phyloP scores from a whole-genome alignment of 2,888 invertebrate species.

The Biston betularia region DNA sequence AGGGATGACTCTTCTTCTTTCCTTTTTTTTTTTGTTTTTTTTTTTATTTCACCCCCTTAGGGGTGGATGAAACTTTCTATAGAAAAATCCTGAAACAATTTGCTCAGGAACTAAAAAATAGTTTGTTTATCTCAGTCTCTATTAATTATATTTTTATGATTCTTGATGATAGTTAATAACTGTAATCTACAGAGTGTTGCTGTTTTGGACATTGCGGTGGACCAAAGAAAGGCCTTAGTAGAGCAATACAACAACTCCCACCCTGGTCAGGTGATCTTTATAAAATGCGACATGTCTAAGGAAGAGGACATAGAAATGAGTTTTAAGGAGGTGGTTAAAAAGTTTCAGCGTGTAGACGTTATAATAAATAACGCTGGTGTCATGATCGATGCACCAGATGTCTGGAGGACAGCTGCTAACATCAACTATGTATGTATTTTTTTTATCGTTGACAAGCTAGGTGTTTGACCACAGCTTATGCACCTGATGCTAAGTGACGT shows the following conservation, averaged over 20 bases:
- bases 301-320: conserved; percentile 47
- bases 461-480: no score
- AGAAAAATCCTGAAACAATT: no score
- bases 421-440: conserved; percentile 50
- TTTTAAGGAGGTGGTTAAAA: conserved; percentile 47
- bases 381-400: conserved; percentile 49
- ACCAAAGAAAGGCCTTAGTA: conserved; percentile 33
- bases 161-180: no score
- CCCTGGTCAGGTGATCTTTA: conserved; percentile 23
- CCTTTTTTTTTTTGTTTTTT: no score
- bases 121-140: no score
- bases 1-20: no score
- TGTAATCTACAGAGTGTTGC: conserved; percentile 52
- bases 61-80: no score
- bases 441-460: no score
- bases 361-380: conserved; percentile 59
- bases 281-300: conserved; percentile 34
- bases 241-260: conserved; percentile 41
- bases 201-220: conserved; percentile 43
- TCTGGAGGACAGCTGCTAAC: conserved; percentile 51
- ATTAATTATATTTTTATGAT: no score
- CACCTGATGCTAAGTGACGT: no score
- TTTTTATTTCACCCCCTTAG: no score
- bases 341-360: conserved; percentile 51
- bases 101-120: no score